A percentile compares a stretch with the other conserved stretches of the same genome.
These are phyloP conservation scores for Colius striatus DNA, from an alignment of 2,113 vertebrate species.

Conservation along the genomic window DNA sequence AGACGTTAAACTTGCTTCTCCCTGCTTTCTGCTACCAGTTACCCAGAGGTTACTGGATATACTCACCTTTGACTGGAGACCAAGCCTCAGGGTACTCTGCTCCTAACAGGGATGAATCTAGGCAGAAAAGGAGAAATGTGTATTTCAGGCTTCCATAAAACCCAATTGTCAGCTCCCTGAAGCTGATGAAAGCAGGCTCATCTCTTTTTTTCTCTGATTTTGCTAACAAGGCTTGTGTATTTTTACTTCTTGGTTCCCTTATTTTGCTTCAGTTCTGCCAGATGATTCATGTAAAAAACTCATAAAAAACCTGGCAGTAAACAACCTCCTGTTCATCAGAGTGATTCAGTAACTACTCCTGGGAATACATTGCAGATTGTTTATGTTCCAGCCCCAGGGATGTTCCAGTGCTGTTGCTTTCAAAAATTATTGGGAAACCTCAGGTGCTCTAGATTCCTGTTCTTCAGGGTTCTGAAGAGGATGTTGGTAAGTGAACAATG, in stretches of 20 bases:
- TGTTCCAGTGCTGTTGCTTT: not conserved
- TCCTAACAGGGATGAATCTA: not conserved
- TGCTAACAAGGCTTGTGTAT: rapidly evolving
- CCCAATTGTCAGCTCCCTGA: not conserved
- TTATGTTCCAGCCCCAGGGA: not conserved
- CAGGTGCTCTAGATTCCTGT: not conserved
- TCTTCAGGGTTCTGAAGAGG: not conserved
- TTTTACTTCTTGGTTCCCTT: not conserved
- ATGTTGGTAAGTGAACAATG: not conserved
- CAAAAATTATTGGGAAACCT: not conserved
- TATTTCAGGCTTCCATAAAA: not conserved
- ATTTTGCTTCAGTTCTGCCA: not conserved
- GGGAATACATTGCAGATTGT: not conserved
- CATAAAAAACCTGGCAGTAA: not conserved
- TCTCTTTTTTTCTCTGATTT: not conserved
- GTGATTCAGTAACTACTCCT: not conserved
- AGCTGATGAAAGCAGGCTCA: not conserved
- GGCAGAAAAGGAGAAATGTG: not conserved
- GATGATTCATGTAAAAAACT: not conserved
- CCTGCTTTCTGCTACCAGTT: not conserved
- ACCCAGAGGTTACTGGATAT: not conserved
- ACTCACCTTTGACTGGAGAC: not conserved
- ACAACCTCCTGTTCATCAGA: not conserved
- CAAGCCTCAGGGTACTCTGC: not conserved
- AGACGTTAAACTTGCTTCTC: not conserved